Percentiles rank a stretch among this genome's conserved stretches.
Evolutionary conservation across 2,888 invertebrate species (phyloP).

Genomic region (Mythimna vitellina): DNA sequence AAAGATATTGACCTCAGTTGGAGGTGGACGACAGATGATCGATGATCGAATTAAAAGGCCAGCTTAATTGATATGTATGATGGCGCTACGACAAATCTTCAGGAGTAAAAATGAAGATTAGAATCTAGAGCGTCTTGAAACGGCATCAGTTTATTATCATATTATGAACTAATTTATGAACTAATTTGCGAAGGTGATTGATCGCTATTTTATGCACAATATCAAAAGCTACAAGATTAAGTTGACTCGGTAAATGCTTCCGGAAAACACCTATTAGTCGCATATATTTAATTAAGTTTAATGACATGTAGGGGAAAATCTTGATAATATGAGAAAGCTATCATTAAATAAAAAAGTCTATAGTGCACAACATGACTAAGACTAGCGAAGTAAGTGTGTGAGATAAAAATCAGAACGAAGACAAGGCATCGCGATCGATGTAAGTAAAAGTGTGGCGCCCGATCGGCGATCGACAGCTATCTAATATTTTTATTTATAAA

Average conservation of each 20-base stretch:
- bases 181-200: conserved; percentile 49
- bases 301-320: background rate
- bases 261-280: conserved; percentile 27
- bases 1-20: conserved; percentile 87
- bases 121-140: conserved; percentile 71
- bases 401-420: conserved; percentile 82
- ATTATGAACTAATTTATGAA: conserved; percentile 62
- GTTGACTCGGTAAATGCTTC: conserved; percentile 67
- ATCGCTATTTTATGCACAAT: conserved; percentile 55
- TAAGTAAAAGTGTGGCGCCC: conserved; percentile 86
- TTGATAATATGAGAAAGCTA: conserved; percentile 6
- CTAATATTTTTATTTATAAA: conserved; percentile 80
- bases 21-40: conserved; percentile 86
- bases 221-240: conserved; percentile 51
- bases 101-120: conserved; percentile 68
- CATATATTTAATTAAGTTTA: conserved; percentile 19
- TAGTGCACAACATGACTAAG: conserved; percentile 58
- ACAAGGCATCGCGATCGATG: conserved; percentile 77
- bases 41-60: conserved; percentile 81
- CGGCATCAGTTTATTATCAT: conserved; percentile 52
- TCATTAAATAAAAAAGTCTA: conserved; percentile 39
- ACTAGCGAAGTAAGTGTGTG: conserved; percentile 72
- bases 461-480: conserved; percentile 81
- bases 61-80: conserved; percentile 81
- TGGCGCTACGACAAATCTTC: conserved; percentile 80